Evolutionary conservation across 2,888 invertebrate genomes (phyloP).

Genomic region (Magallana nippona): DNA sequence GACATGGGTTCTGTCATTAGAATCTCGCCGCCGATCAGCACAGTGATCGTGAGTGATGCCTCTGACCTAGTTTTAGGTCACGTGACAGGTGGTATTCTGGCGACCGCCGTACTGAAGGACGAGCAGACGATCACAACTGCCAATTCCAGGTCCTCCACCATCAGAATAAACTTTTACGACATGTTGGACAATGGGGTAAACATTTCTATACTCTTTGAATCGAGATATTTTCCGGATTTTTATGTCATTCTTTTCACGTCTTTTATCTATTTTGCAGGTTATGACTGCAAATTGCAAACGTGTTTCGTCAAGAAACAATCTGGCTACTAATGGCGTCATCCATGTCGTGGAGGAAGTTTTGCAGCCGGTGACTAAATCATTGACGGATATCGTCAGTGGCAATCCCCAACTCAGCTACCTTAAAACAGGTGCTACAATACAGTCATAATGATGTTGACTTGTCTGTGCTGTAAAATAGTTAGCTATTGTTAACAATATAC

Average conservation of each 20-base stretch:
- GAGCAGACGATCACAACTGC: slow-evolving; percentile 75
- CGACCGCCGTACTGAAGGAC: slow-evolving; percentile 83
- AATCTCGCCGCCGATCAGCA: slow-evolving; percentile 62
- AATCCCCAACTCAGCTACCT: slow-evolving; percentile 84
- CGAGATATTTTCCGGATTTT: background rate
- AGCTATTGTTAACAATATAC: too few species aligned
- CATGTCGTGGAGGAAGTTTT: slow-evolving; percentile 85
- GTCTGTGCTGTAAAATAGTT: too few species aligned
- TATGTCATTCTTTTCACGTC: background rate
- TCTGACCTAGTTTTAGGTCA: slow-evolving; percentile 83
- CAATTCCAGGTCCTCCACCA: slow-evolving; percentile 80
- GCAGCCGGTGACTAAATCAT: slow-evolving; percentile 81
- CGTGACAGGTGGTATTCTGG: slow-evolving; percentile 83
- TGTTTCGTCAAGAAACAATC: slow-evolving; percentile 84
- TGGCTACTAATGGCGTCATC: slow-evolving; percentile 85
- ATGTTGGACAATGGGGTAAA: slow-evolving; percentile 80
- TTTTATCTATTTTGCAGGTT: slow-evolving; percentile 70
- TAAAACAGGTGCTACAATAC: slow-evolving; percentile 78
- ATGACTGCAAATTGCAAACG: slow-evolving; percentile 86
- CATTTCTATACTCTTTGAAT: background rate
- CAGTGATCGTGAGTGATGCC: slow-evolving; percentile 71
- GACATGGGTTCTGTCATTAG: slow-evolving; percentile 62
- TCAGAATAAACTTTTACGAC: slow-evolving; percentile 84
- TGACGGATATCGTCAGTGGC: slow-evolving; percentile 83
- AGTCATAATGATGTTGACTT: too few species aligned